phyloP scores from a whole-genome alignment of 2,888 invertebrate genomes.

The Ommatoiulus sabulosus region DNA sequence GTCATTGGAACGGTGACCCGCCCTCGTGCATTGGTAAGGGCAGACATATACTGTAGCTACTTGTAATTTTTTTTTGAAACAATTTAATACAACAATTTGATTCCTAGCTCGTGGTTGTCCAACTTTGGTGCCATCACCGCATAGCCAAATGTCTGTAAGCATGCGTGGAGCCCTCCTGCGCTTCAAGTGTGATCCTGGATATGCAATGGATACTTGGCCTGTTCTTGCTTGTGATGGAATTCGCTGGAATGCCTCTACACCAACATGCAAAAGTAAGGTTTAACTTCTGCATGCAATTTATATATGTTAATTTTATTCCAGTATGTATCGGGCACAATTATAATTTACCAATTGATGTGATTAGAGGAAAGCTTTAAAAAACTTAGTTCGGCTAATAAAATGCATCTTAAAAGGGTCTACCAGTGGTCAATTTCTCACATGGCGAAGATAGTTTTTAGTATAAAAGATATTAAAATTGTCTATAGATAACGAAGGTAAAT shows the following conservation, averaged over 20 bases:
- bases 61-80: neutral
- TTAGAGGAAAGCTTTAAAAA: too few species aligned
- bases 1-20: conserved; percentile 77
- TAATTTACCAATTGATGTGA: too few species aligned
- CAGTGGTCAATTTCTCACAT: too few species aligned
- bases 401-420: too few species aligned
- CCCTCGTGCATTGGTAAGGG: conserved; percentile 83
- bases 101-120: conserved; percentile 46
- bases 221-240: conserved; percentile 79
- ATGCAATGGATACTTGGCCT: conserved; percentile 73
- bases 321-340: too few species aligned
- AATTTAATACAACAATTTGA: neutral
- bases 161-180: conserved; percentile 72
- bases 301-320: too few species aligned
- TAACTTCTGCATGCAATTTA: neutral
- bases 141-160: conserved; percentile 59
- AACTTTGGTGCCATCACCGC: conserved; percentile 54
- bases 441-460: too few species aligned
- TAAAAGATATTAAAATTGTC: too few species aligned
- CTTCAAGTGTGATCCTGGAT: conserved; percentile 77
- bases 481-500: too few species aligned
- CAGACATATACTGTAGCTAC: neutral
- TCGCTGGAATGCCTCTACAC: conserved; percentile 77
- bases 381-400: too few species aligned
- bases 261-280: conserved; percentile 75